Base-by-base conservation (phyloP, 2,797 vertebrate species). In the Aulostomus chinensis region DNA sequence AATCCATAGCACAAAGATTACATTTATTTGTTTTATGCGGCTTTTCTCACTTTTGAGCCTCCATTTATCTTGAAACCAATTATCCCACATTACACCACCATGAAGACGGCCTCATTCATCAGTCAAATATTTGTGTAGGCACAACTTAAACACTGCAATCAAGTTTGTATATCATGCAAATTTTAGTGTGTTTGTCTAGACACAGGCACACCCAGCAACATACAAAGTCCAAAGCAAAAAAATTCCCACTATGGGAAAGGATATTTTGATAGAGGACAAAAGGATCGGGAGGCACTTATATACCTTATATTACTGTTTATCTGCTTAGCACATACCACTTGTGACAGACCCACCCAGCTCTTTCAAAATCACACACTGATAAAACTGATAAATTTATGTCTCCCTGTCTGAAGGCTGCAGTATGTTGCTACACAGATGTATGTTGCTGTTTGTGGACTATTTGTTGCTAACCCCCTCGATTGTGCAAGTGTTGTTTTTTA, bases 61-160 rank as follows among this genome's bases (percentile, higher is more conserved):
- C 42, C 14, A 31, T 40, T 67, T 62, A 18, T 24, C 18, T 38
- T 36, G 31, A 65, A 57, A 20, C 11, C 20, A 56, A 53, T 69
- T 37, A 53, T 13, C n/a, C 25, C 20, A 46, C 12, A 38, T 65
- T 48, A 45, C 10, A 45, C 25, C 15, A 32, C 48, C 28, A 16
- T 18, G n/a, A 35, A 17, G 55, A 53, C 8, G 13, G 9, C 39
- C 12, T 79, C 71, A 66, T 40, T 70, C 75, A 58, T 34, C 67
- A 58, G 47, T 46, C 66, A 56, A 45, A 65, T 64, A 77, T 81
- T 45, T 73, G 69, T 36, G 55, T 48, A 31, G 60, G 55, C 45
- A 39, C 37, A 63, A 15, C 16, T 37, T 68, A 81, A 85, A 79
- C 77, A 78, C 48, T 36, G 59, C 59, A 80, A 62, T 81, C 77